phyloP scores from a whole-genome alignment of 2,797 vertebrate species.

The Smutsia gigantea region DNA sequence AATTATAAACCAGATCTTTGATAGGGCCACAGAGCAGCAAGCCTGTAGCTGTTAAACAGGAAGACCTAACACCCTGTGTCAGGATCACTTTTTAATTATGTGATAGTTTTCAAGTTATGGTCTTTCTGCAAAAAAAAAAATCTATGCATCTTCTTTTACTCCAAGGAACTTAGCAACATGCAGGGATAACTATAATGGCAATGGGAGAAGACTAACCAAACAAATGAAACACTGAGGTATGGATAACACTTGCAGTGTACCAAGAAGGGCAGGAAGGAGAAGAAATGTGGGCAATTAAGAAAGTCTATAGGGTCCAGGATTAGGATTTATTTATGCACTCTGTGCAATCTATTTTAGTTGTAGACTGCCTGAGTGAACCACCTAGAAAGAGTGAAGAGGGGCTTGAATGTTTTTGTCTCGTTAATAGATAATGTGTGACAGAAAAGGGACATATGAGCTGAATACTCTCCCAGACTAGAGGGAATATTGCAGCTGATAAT shows the following conservation, averaged over 20 bases:
- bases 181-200: background rate
- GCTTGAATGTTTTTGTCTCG: background rate
- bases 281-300: constrained; percentile 13
- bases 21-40: background rate
- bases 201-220: background rate
- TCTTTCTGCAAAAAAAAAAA: background rate
- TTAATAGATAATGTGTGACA: background rate
- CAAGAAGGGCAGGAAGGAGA: background rate
- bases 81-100: constrained; percentile 53
- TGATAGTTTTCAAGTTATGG: background rate
- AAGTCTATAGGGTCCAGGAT: background rate
- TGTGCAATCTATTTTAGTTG: background rate
- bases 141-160: background rate
- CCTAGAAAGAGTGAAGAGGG: background rate
- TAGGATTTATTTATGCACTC: background rate
- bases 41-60: background rate
- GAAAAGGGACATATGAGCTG: background rate
- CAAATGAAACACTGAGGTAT: background rate
- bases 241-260: background rate
- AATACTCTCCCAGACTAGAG: background rate
- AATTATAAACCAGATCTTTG: constrained; percentile 11
- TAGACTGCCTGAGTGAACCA: background rate
- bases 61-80: background rate
- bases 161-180: background rate
- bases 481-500: constrained; percentile 54